A percentile compares a stretch with the other conserved stretches of the same genome.
These are phyloP conservation scores for Agrochola litura DNA, from an alignment of 2,888 invertebrate genomes.

Conservation along the genomic window DNA sequence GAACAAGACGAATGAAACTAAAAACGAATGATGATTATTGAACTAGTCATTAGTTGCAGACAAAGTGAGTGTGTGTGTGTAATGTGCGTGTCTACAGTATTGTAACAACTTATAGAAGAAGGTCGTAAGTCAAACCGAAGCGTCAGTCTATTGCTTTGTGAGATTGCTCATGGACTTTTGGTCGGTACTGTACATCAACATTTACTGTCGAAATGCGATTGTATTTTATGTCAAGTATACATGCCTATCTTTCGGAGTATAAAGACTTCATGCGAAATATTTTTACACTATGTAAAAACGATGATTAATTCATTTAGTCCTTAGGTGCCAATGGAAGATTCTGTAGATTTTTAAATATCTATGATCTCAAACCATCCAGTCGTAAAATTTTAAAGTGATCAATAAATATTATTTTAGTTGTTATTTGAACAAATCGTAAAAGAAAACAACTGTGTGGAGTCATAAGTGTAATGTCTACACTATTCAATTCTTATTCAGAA, in stretches of 20 bases:
- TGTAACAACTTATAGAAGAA: too few species aligned
- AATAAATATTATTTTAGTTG: constrained; percentile 39
- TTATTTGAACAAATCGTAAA: constrained; percentile 2
- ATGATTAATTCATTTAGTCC: neutral
- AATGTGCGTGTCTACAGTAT: too few species aligned
- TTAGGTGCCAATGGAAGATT: neutral
- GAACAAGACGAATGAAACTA: too few species aligned
- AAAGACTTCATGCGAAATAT: neutral
- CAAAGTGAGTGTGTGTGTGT: too few species aligned
- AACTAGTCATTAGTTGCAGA: too few species aligned
- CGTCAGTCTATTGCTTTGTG: too few species aligned
- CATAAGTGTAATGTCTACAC: constrained; percentile 36
- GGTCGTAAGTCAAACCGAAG: too few species aligned
- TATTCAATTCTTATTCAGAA: neutral
- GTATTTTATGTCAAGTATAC: neutral
- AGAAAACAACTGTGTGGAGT: neutral
- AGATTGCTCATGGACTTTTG: too few species aligned
- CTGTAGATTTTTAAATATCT: neutral
- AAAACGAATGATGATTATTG: too few species aligned
- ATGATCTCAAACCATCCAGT: constrained; percentile 1
- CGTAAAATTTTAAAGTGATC: constrained; percentile 27
- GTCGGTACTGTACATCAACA: too few species aligned
- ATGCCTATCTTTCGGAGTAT: neutral
- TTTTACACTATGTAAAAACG: neutral
- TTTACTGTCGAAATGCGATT: neutral